Base-by-base conservation (phyloP, 2,888 invertebrate species). In the Neoaliturus tenellus region DNA sequence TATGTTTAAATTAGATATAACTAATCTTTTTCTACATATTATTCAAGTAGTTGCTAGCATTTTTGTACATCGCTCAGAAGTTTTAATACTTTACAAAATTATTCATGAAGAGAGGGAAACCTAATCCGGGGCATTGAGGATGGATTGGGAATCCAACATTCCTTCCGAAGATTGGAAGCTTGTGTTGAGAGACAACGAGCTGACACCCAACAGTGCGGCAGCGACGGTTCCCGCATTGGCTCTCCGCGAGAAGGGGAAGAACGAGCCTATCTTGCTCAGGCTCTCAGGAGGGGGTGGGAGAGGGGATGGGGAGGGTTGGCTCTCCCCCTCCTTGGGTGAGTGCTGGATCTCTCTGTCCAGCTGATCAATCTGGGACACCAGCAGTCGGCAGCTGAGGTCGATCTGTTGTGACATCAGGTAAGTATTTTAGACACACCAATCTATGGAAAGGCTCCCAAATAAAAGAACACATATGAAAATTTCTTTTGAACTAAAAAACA, bases 41-140 rank as follows among this genome's bases (percentile, higher is more conserved):
- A 12, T 44, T 14, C 44, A 44, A 6, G 3, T 6, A 17, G 17
- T 12, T 44, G 10, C 44, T 44, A 44, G 44, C 44, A 12, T 44
- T 44, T 44, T 44, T 44, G 44, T 44, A 44, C 44, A 44, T 44
- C 17, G 44, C 44, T 44, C 44, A 44, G 44, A 44, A 17, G 12
- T 44, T n/a, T n/a, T 12, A 44, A 8, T 44, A 12, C 44, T 44
- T 17, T 4, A 12, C 6, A 44, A 12, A 17, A 44, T 12, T 8
- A n/a, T n/a, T n/a, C n/a, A n/a, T n/a, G n/a, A n/a, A n/a, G n/a
- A n/a, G n/a, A n/a, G n/a, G n/a, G 23, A 20, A 23, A 10, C 20
- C 51, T 55, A 95, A 89, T 95, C 95, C 14, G 94, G 93, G 69
- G 94, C 94, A 87, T 95, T 95, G 71, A 95, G 91, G 81, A 95